Evolutionary conservation across 2,797 vertebrate genomes (phyloP), one percentile per base, ranked within the genome.

Genomic region (Gila robusta): DNA sequence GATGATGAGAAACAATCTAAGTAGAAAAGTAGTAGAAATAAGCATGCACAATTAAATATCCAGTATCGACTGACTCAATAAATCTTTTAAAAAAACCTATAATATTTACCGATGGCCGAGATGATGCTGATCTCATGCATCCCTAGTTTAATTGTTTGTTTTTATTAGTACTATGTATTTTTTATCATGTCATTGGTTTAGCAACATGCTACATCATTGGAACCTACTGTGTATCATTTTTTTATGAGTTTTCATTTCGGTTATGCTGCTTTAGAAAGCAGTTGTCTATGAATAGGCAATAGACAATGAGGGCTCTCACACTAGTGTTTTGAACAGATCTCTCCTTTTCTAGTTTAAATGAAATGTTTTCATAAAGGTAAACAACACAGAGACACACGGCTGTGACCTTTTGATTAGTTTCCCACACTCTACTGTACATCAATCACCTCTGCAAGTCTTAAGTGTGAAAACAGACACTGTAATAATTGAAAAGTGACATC

Each of bases 401-500:
- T 52, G 32, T 77, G 62, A 59, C 26, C 67, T 62, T 52, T 67
- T 85, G 62, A 79, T 85, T 85, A 35, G 83, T 85, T 85, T 85
- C 52, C 26, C 76, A 85, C 76, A 79, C 37, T 69, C 62, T 71
- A 62, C 28, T n/a, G 37, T 59, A 49, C 76, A 79, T 85, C 83
- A 85, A 49, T 85, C 26, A 71, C 52, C 83, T 71, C 76, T 47
- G 66, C 21, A 47, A 56, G 32, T 28, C 66, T 28, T 52, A 62
- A 56, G 76, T 85, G 83, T 79, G 83, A 85, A 85, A 71, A 85
- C 76, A 79, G 64, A 62, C 83, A 85, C 66, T 79, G 49, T 62
- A 62, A 70, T 71, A 85, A 85, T 85, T 59, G 9, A n/a, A 62
- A 79, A 47, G 66, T 32, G 83, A 49, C 52, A 79, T 62, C 76